Evolutionary conservation across 1,140 invertebrate genomes (phyloP), one percentile per base, ranked within the genome.

Genomic region (Drosophila nebulosa): DNA sequence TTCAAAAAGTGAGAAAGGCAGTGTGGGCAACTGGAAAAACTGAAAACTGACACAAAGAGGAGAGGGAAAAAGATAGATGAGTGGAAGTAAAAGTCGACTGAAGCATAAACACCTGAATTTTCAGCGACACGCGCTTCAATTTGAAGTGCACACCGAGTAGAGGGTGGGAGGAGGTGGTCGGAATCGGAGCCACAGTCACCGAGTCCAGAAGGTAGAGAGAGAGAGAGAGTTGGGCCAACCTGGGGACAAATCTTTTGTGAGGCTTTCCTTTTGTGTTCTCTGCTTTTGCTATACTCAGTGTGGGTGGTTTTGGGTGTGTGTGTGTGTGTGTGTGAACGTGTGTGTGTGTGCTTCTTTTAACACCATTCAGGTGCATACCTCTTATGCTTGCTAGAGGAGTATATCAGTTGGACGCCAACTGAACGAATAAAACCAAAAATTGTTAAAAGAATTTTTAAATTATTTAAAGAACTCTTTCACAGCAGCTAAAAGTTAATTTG

Each of bases 81-180:
- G 22, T 21, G 12, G 61, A 58, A 42, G 32, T 69, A 50, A 39
- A 64, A 60, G 30, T 53, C 24, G 62, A 26, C 50, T 9, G 3
- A 52, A 18, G 10, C 53, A 52, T 42, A 63, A 69, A 46, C 59
- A 69, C 67, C 58, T 76, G 73, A 59, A 79, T 55, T 52, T 46
- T 52, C 26, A 55, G 26, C 51, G 24, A 50, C 56, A 64, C 35
- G 56, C 62, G 68, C 55, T 65, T 64, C 55, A 64, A 30, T 58
- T 39, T 50, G 58, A 53, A 65, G 10, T 57, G 55, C 53, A 46
- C 39, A 46, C 39, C 16, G 9, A 10, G 36, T 5, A 10, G 30
- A 32, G 30, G 10, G 12, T 32, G 30, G 10, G 30, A 32, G 9
- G 36, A 16, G 39, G 39, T 7, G 14, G 39, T 12, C 39, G 39